phyloP scores from a whole-genome alignment of 2,113 vertebrate species.

The Syngnathus typhle region DNA sequence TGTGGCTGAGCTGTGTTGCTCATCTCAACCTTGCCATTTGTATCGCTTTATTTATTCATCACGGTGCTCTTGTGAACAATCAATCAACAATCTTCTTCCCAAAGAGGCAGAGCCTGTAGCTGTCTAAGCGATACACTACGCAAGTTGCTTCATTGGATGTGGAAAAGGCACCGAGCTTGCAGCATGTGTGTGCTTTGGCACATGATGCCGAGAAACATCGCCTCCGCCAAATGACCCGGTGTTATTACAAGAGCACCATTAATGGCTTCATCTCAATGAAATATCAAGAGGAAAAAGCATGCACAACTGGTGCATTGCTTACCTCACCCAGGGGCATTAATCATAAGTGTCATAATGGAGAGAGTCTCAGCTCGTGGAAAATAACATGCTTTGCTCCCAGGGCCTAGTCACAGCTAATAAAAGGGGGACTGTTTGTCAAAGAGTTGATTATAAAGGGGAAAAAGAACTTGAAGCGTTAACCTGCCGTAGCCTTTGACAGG shows the following conservation, averaged over 20 bases:
- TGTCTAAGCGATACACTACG: constrained; percentile 22
- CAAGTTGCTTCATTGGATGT: constrained; percentile 42
- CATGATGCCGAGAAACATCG: constrained; percentile 12
- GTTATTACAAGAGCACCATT: constrained; percentile 62
- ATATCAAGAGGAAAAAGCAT: constrained; percentile 46
- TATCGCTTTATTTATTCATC: constrained; percentile 60
- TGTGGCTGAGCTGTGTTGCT: constrained; percentile 30
- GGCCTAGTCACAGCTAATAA: constrained; percentile 23
- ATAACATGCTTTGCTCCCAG: constrained; percentile 29
- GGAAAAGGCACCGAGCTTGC: constrained; percentile 34
- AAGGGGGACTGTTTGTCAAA: constrained; percentile 38
- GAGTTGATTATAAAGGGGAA: constrained; percentile 19
- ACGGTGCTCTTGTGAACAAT: constrained; percentile 43
- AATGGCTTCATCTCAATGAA: constrained; percentile 62
- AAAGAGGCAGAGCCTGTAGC: constrained; percentile 35
- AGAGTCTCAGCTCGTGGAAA: constrained; percentile 40
- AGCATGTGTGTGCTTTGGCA: constrained; percentile 33
- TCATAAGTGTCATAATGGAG: constrained; percentile 58
- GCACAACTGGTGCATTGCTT: constrained; percentile 22
- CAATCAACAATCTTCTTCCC: constrained; percentile 47
- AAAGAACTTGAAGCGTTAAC: constrained; percentile 20
- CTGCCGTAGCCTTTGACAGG: constrained; percentile 13
- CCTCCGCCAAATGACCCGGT: constrained; percentile 58
- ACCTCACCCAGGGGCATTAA: constrained; percentile 50
- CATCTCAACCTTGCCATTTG: constrained; percentile 53